These are phyloP conservation scores for Drosophila ironensis DNA, from an alignment of 1,140 invertebrate species.

Conservation along the genomic window DNA sequence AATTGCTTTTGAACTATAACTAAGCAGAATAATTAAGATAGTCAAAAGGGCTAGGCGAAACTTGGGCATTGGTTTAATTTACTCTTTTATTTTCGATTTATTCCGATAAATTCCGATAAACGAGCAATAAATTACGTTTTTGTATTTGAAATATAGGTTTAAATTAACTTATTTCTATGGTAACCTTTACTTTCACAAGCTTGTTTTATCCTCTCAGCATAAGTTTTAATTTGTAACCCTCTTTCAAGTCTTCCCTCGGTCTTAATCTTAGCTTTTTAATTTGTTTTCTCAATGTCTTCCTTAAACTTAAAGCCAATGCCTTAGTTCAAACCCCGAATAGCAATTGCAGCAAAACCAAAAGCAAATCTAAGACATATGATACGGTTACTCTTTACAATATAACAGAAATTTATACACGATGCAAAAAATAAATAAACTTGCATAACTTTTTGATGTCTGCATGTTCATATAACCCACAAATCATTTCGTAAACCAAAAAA, in stretches of 20 bases:
- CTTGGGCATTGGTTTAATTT: slow-evolving; percentile 2
- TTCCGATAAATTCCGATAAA: too few species aligned
- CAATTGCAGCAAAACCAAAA: slow-evolving; percentile 23
- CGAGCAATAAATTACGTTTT: too few species aligned
- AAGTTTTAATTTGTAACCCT: too few species aligned
- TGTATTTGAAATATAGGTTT: too few species aligned
- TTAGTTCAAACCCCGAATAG: not conserved
- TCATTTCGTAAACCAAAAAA: slow-evolving; percentile 15
- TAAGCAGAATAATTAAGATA: slow-evolving; percentile 33
- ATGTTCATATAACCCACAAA: slow-evolving; percentile 63
- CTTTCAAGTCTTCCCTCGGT: not conserved
- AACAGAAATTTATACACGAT: slow-evolving; percentile 7
- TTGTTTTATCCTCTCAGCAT: too few species aligned
- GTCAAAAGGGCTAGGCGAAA: not conserved
- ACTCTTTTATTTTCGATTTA: too few species aligned
- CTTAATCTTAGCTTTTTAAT: not conserved
- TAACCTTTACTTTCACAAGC: too few species aligned
- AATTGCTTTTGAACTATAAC: slow-evolving; percentile 47
- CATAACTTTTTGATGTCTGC: slow-evolving; percentile 74
- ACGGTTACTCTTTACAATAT: slow-evolving; percentile 23
- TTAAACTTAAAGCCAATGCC: not conserved
- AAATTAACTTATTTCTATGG: not conserved
- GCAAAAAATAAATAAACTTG: slow-evolving; percentile 20
- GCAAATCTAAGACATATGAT: slow-evolving; percentile 46
- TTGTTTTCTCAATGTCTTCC: slow-evolving; percentile 12